Conservation (phyloP, 2,113 vertebrate genomes). For the Lophochroa leadbeateri region DNA sequence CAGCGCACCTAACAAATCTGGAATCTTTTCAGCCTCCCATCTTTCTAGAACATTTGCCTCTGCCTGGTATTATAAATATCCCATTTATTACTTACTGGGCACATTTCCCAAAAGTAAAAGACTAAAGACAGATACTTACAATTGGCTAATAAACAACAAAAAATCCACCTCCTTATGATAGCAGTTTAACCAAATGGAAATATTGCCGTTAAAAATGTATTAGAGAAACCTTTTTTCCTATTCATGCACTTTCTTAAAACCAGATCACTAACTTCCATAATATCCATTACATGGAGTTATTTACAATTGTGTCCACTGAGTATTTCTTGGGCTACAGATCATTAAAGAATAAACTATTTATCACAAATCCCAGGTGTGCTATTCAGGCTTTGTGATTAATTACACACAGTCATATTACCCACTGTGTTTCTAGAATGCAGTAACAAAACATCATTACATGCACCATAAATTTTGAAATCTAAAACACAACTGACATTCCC, state of each 20-base stretch:
- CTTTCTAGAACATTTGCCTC: background rate
- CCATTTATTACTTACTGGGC: background rate
- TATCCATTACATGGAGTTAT: background rate
- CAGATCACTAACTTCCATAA: background rate
- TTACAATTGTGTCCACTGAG: background rate
- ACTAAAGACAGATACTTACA: background rate
- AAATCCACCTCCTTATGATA: background rate
- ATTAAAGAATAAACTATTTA: constrained; percentile 37
- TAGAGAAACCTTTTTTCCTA: background rate
- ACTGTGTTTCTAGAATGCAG: background rate
- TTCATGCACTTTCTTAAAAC: background rate
- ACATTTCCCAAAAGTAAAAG: background rate
- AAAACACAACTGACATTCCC: background rate
- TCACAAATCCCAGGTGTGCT: background rate
- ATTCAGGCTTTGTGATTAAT: constrained; percentile 21
- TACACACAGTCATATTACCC: background rate
- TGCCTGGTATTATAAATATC: background rate
- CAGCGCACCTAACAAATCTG: background rate
- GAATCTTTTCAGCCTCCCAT: background rate
- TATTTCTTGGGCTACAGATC: background rate
- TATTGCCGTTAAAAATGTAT: background rate
- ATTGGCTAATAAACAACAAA: background rate
- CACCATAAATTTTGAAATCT: background rate
- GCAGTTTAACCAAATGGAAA: background rate
- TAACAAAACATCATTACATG: background rate